Base-by-base conservation (phyloP, 2,113 vertebrate genomes). In the Paraplagusia blochii region DNA sequence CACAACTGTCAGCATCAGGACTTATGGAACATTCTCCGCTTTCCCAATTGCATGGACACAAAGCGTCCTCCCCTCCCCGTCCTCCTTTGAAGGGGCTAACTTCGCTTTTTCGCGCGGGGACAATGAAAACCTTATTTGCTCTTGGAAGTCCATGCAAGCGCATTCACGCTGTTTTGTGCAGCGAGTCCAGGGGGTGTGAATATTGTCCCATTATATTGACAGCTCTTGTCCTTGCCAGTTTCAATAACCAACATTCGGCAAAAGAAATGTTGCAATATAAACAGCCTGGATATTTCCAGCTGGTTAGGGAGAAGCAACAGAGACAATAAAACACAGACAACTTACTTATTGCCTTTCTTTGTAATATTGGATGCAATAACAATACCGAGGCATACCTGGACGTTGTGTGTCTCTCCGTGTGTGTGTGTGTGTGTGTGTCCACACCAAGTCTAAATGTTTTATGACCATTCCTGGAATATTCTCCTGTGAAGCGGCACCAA, bases 131-230 rank as follows among this genome's bases (percentile, higher is more conserved):
- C 48, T 19, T 74, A 72, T 82, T 77, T 79, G 64, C 74, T 65
- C 56, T 55, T 73, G 73, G 77, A 77, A 49, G 66, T 72, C 72
- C 70, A 15, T 29, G 46, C 63, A 67, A 42, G 51, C 48, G 48
- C 62, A 53, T 76, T 79, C 72, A 78, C 51, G 64, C 49, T 70
- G 73, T 58, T 22, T 58, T 66, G 64, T 74, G 56, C 63, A 50
- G 72, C 36, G 55, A 74, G 72, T 68, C 69, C 73, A 55, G 35
- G 22, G 69, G 55, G 61, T 83, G 74, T 75, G 79, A 77, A 85
- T 84, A 76, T 80, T 84, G 81, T 87, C 79, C 80, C 65, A 75
- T 84, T 79, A 83, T 85, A 82, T 84, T 78, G 82, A 88, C 81
- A 74, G 72, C 76, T 81, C 71, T 77, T 35, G 9, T 74, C 70